A percentile compares a stretch with the other conserved stretches of the same genome.
phyloP scores from a whole-genome alignment of 2,113 vertebrate species.

The Mungos mungo region DNA sequence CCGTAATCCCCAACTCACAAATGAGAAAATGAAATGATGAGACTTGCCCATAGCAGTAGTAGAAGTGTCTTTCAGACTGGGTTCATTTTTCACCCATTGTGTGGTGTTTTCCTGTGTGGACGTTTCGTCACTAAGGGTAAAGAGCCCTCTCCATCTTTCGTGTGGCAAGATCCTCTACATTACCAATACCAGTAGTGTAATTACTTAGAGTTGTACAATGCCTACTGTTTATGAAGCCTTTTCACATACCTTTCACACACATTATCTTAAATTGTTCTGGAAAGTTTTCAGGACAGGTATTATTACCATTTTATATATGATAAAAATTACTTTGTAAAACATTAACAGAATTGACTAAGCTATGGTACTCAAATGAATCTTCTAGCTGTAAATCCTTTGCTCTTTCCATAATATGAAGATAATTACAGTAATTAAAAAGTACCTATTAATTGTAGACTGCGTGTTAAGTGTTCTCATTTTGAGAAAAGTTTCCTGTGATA shows the following conservation, averaged over 20 bases:
- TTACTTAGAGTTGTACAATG: neutral
- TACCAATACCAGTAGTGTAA: neutral
- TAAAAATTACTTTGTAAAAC: neutral
- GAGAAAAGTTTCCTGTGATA: neutral
- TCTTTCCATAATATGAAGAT: neutral
- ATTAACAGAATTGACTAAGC: neutral
- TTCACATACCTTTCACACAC: neutral
- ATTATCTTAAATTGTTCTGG: neutral
- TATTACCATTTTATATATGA: neutral
- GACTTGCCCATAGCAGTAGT: rapidly evolving
- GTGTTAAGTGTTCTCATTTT: neutral
- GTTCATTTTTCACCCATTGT: neutral
- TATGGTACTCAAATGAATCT: neutral
- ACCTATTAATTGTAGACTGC: neutral
- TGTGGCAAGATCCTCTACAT: neutral
- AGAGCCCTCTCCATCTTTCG: neutral
- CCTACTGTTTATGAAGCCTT: neutral
- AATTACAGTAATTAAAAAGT: neutral
- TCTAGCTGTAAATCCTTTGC: neutral
- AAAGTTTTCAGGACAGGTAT: neutral
- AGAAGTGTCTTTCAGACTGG: neutral
- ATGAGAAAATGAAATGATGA: neutral
- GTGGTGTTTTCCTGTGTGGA: neutral
- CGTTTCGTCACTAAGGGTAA: neutral
- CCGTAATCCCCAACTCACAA: neutral